Base-by-base conservation (phyloP, 2,797 vertebrate species). In the Molossus alvarezi region DNA sequence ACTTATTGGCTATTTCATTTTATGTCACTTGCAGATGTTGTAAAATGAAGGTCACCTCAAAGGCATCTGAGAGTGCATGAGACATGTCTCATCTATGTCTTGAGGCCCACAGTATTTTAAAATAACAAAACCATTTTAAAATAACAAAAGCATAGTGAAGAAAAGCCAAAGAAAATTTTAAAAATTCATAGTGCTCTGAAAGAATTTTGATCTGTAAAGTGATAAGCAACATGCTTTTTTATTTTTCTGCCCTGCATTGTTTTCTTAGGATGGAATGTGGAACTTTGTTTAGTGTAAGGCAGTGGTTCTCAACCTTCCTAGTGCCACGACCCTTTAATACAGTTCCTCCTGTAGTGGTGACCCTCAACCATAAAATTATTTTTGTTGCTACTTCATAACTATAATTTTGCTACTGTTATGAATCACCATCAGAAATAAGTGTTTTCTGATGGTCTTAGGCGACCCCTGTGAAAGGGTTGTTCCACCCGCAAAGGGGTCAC, bases 41-140 rank as follows among this genome's bases (percentile, higher is more conserved):
- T 75, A 86, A 90, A 91, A 67, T 85, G 17, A 69, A 93, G 21
- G 2, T 57, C 48, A 1, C 91, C 12, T 82, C 41, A 76, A 76
- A 65, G 21, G 7, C 27, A 53, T 64, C 9, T 90, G 55, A 58
- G 51, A 62, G 15, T 91, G 93, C 21, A 17, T 84, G 25, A 80
- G 57, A 10, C 15, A 60, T 58, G 3, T 6, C 58, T 93, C 45
- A 67, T 1, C 20, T 41, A 10, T 93, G 23, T 83, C 48, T 91
- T 91, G 73, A 96, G 33, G n/a, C 21, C 72, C 80, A 3, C 8
- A 15, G 2, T 69, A 53, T 91, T 92, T 93, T 81, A 72, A 91
- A 95, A 86, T 75, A 67, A 29, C 65, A 67, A 67, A 67, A 45
- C 5, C 15, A 55, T 55, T 55, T 55, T 65, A 65, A 65, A n/a